Percentiles rank a stretch among this genome's conserved stretches.
Conservation (phyloP, 2,888 invertebrate genomes). For the Piscicola geometra region DNA sequence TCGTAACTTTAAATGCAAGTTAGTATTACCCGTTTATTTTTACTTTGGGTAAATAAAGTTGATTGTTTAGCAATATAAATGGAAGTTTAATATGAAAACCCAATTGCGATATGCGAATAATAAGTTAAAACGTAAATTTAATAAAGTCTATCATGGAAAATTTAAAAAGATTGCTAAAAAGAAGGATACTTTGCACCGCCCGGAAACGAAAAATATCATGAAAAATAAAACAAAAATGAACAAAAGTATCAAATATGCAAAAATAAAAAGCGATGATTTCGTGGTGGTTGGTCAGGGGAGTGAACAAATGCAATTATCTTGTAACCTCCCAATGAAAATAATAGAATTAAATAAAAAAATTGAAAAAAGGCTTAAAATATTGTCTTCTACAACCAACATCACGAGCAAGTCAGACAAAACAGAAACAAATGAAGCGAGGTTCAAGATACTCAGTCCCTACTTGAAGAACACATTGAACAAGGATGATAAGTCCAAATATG, state of each 20-base stretch:
- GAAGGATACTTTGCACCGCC: background rate
- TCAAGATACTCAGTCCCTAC: slow-evolving; percentile 69
- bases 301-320: slow-evolving; percentile 6
- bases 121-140: background rate
- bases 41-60: slow-evolving; percentile 10
- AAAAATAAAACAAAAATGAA: background rate
- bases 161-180: background rate
- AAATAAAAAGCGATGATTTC: background rate
- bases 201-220: background rate
- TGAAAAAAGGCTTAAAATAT: slow-evolving; percentile 13
- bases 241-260: background rate
- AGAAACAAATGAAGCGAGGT: slow-evolving; percentile 64
- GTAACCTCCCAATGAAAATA: background rate
- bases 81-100: background rate
- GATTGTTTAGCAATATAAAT: background rate
- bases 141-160: background rate
- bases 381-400: background rate
- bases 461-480: slow-evolving; percentile 45
- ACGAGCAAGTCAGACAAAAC: background rate
- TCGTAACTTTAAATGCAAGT: background rate
- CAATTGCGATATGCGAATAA: slow-evolving; percentile 2
- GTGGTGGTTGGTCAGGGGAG: background rate
- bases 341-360: background rate
- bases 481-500: slow-evolving; percentile 71
- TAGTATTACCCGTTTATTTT: background rate